Percentiles rank a stretch among this genome's conserved stretches.
phyloP scores from a whole-genome alignment of 2,888 invertebrate species.

The Ceraclea dissimilis region DNA sequence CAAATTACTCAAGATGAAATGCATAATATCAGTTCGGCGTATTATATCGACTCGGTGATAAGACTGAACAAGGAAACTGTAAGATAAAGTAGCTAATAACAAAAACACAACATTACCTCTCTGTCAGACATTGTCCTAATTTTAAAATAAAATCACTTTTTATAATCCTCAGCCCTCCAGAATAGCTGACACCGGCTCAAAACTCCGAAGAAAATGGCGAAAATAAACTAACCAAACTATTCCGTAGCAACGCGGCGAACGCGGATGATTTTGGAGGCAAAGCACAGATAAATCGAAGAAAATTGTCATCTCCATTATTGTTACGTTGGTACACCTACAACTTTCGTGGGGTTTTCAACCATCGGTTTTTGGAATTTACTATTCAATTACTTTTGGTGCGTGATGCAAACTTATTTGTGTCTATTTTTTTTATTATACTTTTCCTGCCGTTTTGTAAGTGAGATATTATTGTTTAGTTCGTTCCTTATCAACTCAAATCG shows the following conservation, averaged over 20 bases:
- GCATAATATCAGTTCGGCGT: too few relatives aligned
- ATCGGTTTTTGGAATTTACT: too few relatives aligned
- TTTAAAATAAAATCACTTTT: not conserved
- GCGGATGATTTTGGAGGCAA: slow-evolving; percentile 1
- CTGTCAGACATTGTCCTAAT: slow-evolving; percentile 17
- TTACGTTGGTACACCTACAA: too few relatives aligned
- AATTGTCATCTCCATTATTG: too few relatives aligned
- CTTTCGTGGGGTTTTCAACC: too few relatives aligned
- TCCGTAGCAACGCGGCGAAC: not conserved
- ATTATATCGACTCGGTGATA: not conserved
- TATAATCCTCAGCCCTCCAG: not conserved
- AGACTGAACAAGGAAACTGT: not conserved
- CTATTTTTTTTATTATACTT: too few relatives aligned
- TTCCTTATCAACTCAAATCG: too few relatives aligned
- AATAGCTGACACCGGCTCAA: not conserved
- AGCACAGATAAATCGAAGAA: not conserved
- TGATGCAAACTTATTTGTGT: too few relatives aligned
- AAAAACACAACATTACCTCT: slow-evolving; percentile 11
- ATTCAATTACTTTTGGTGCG: too few relatives aligned
- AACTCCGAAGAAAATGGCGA: slow-evolving; percentile 3
- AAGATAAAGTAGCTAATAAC: not conserved
- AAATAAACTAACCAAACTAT: slow-evolving; percentile 1
- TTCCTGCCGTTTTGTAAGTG: too few relatives aligned
- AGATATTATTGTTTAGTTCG: too few relatives aligned
- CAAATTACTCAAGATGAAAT: not conserved